A percentile compares a stretch with the other conserved stretches of the same genome.
These are phyloP conservation scores for Tachycineta bicolor DNA, from an alignment of 2,113 vertebrate genomes.

Conservation along the genomic window DNA sequence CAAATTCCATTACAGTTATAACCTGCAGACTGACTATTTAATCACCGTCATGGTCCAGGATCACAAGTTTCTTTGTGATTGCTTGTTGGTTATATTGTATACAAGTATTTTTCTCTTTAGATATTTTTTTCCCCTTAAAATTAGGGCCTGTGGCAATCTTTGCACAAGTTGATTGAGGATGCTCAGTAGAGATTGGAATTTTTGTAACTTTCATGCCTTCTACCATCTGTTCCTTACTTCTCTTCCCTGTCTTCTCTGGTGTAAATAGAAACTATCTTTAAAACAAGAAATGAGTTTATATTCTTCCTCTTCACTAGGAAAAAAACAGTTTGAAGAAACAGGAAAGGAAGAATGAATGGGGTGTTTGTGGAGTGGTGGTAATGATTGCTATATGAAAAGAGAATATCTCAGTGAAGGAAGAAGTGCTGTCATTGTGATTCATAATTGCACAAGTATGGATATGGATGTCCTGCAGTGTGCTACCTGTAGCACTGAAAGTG, in stretches of 20 bases:
- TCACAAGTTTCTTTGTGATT: neutral
- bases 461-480: neutral
- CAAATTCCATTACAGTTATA: neutral
- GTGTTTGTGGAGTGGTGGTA: neutral
- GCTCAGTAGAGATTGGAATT: neutral
- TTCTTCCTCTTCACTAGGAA: neutral
- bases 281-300: neutral
- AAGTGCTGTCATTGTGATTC: neutral
- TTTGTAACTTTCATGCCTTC: neutral
- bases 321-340: neutral
- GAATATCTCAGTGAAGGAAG: neutral
- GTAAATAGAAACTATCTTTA: neutral
- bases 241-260: neutral
- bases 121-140: neutral
- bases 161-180: neutral
- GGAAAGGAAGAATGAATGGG: neutral
- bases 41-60: neutral
- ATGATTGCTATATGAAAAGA: neutral
- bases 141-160: neutral
- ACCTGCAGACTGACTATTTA: neutral
- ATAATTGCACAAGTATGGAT: neutral
- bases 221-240: neutral
- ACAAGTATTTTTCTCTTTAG: neutral
- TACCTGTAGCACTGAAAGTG: neutral
- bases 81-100: neutral